Percentiles rank a stretch among this genome's conserved stretches.
Evolutionary conservation across 1,140 invertebrate species (phyloP).

Genomic region (Trypoxylus dichotomus): DNA sequence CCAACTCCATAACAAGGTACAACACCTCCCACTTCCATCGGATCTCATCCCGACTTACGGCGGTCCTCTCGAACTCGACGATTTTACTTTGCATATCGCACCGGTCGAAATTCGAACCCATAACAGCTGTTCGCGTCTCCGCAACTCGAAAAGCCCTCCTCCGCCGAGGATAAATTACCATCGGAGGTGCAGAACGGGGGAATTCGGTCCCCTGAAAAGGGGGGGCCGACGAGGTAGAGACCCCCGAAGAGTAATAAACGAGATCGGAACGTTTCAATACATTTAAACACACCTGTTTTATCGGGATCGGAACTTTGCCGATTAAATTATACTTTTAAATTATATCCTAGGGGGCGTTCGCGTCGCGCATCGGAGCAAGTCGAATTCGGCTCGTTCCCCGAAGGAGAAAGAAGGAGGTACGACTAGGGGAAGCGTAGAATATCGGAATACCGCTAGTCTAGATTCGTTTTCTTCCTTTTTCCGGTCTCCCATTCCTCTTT

Average conservation of each 20-base stretch:
- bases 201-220: background rate
- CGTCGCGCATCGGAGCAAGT: background rate
- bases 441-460: background rate
- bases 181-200: background rate
- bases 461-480: background rate
- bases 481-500: background rate
- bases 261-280: slow-evolving; percentile 28
- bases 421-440: background rate
- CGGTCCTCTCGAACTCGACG: background rate
- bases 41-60: too few relatives aligned
- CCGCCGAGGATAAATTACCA: background rate
- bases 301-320: slow-evolving; percentile 32
- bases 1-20: too few relatives aligned
- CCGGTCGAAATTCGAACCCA: background rate
- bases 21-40: background rate
- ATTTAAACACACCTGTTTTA: slow-evolving; percentile 35
- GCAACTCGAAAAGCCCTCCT: background rate
- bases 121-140: background rate
- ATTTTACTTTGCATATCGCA: background rate
- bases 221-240: background rate
- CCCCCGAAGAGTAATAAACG: slow-evolving; percentile 4
- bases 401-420: background rate
- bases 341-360: slow-evolving; percentile 13
- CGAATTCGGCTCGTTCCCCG: background rate
- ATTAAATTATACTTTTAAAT: slow-evolving; percentile 36